Percentiles rank a stretch among this genome's conserved stretches.
Conservation (phyloP, 2,888 invertebrate species). For the Esperia sulphurella region DNA sequence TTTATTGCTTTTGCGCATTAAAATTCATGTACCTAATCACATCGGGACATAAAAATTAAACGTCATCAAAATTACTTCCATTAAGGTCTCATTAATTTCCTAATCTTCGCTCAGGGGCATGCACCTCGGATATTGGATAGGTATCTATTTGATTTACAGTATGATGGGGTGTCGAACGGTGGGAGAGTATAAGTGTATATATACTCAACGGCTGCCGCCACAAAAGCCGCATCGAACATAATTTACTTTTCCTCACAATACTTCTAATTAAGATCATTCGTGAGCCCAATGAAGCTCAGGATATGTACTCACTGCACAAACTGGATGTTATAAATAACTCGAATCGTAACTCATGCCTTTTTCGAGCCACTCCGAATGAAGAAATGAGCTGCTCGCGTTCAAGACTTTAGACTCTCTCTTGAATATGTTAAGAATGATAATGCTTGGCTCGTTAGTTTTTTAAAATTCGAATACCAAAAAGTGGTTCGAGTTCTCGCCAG, state of each 20-base stretch:
- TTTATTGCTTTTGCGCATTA: conserved; percentile 66
- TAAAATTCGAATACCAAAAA: conserved; percentile 39
- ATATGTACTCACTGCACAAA: conserved; percentile 62
- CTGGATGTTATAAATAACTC: conserved; percentile 74
- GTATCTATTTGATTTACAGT: conserved; percentile 60
- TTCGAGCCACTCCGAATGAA: conserved; percentile 45
- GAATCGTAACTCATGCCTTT: conserved; percentile 66
- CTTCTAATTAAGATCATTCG: conserved; percentile 77
- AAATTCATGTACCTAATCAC: conserved; percentile 64
- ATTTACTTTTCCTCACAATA: conserved; percentile 68
- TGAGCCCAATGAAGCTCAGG: conserved; percentile 59
- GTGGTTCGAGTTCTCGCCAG: conserved; percentile 38
- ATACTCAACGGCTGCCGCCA: conserved; percentile 33
- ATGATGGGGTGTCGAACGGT: conserved; percentile 22
- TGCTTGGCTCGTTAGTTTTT: conserved; percentile 15
- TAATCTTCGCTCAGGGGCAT: conserved; percentile 66
- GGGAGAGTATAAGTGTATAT: too few species aligned
- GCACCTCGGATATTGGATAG: conserved; percentile 36
- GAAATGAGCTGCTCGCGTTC: conserved; percentile 18
- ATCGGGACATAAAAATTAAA: conserved; percentile 58
- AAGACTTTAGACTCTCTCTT: conserved; percentile 33
- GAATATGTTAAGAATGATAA: conserved; percentile 37
- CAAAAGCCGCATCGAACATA: conserved; percentile 53
- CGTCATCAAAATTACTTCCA: conserved; percentile 64
- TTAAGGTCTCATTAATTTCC: conserved; percentile 72